A percentile compares a stretch with the other conserved stretches of the same genome.
Conservation (phyloP, 2,113 vertebrate species). For the Coptodon rendalli region DNA sequence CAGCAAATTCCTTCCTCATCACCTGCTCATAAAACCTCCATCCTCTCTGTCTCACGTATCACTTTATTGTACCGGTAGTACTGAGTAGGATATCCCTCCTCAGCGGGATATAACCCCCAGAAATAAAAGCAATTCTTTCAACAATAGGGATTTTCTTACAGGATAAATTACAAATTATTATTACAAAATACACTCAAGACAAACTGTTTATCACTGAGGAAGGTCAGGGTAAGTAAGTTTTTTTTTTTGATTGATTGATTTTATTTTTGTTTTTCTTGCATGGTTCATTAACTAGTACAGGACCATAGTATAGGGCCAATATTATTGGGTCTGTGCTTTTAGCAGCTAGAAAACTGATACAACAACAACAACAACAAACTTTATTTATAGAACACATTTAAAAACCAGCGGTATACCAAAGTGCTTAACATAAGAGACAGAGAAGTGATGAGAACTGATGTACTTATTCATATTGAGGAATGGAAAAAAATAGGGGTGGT, state of each 20-base stretch:
- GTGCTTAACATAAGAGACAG: no score
- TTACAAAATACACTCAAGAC: neutral
- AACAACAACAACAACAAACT: no score
- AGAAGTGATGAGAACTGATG: neutral
- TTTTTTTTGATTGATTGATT: neutral
- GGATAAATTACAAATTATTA: slow-evolving; percentile 33
- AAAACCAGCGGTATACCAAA: no score
- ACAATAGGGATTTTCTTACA: slow-evolving; percentile 23
- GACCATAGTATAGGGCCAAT: neutral
- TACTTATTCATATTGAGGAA: neutral
- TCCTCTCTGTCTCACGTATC: neutral
- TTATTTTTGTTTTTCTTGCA: neutral
- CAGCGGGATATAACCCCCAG: slow-evolving; percentile 32
- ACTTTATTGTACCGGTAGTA: neutral
- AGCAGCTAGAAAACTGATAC: neutral
- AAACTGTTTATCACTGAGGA: slow-evolving; percentile 30
- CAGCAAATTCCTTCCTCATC: neutral
- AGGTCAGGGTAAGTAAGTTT: neutral
- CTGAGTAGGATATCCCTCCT: neutral
- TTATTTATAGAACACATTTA: no score
- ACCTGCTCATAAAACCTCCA: neutral
- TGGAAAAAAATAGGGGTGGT: neutral
- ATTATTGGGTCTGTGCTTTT: neutral
- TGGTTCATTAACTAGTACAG: neutral
- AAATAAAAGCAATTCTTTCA: slow-evolving; percentile 44